Conservation (phyloP, 2,888 invertebrate genomes). For the Eudasyphora cyanicolor region DNA sequence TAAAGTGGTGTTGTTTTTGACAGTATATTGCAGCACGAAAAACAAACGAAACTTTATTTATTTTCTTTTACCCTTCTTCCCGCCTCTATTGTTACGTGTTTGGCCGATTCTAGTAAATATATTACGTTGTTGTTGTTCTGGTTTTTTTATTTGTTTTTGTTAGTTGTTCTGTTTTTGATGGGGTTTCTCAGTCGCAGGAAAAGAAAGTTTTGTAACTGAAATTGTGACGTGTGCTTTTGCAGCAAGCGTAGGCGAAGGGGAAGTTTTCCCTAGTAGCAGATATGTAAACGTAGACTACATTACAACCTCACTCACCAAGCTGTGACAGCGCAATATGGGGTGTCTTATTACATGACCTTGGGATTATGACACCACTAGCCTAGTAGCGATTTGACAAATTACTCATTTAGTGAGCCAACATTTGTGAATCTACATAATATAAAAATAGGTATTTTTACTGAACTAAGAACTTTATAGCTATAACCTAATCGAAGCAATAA, state of each 20-base stretch:
- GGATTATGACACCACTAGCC: no score
- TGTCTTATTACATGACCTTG: no score
- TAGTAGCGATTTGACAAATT: no score
- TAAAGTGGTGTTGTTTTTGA: background rate
- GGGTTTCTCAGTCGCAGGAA: background rate
- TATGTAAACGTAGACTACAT: no score
- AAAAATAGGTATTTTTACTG: no score
- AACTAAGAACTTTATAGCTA: no score
- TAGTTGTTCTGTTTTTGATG: background rate
- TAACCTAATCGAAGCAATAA: no score
- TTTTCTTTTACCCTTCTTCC: background rate
- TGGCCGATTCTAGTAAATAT: no score
- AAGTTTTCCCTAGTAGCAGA: constrained; percentile 46
- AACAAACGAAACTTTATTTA: background rate
- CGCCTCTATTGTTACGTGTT: background rate
- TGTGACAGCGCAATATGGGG: no score
- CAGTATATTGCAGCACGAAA: background rate
- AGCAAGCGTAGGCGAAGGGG: constrained; percentile 12
- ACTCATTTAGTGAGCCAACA: no score
- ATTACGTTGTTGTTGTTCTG: constrained; percentile 35
- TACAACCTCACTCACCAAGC: no score
- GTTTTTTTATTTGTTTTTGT: background rate
- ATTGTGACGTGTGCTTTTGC: constrained; percentile 43
- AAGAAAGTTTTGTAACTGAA: constrained; percentile 35
- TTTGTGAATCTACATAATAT: no score